Conservation (phyloP, 1,140 invertebrate species). For the Adelges cooleyi region DNA sequence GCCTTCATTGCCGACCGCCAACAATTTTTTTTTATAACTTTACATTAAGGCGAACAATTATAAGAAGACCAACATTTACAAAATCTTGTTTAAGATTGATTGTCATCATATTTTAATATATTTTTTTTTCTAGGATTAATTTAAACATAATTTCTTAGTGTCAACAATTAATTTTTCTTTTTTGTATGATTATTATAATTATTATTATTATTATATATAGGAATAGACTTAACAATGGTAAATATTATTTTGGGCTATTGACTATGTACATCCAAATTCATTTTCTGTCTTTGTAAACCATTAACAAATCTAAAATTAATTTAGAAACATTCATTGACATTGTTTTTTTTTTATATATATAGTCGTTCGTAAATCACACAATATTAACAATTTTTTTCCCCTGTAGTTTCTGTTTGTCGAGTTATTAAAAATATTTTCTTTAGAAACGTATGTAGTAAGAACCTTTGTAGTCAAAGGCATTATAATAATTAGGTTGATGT, state of each 20-base stretch:
- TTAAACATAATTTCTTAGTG: slow-evolving; percentile 20
- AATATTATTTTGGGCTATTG: slow-evolving; percentile 1
- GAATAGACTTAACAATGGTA: slow-evolving; percentile 4
- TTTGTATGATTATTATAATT: neutral
- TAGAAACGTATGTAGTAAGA: slow-evolving; percentile 10
- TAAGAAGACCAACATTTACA: slow-evolving; percentile 17
- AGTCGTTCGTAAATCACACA: neutral
- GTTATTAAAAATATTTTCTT: slow-evolving; percentile 18
- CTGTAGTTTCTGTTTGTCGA: slow-evolving; percentile 25
- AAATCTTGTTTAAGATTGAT: slow-evolving; percentile 17
- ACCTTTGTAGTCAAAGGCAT: slow-evolving; percentile 18
- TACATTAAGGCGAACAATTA: neutral
- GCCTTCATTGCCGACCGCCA: slow-evolving; percentile 16
- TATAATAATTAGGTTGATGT: slow-evolving; percentile 14
- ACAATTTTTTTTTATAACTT: slow-evolving; percentile 12
- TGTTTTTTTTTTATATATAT: neutral
- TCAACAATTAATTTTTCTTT: slow-evolving; percentile 7
- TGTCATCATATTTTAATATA: slow-evolving; percentile 11
- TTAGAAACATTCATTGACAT: neutral
- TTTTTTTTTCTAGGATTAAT: neutral
- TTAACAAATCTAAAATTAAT: slow-evolving; percentile 1
- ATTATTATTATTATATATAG: neutral
- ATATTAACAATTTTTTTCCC: slow-evolving; percentile 17
- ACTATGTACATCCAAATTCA: neutral
- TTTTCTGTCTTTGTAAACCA: neutral